Evolutionary conservation across 37 sponge, comb jelly and placozoan species (phyloP), one percentile per base, ranked within the genome.

Genomic region (Oscarella lobularis): DNA sequence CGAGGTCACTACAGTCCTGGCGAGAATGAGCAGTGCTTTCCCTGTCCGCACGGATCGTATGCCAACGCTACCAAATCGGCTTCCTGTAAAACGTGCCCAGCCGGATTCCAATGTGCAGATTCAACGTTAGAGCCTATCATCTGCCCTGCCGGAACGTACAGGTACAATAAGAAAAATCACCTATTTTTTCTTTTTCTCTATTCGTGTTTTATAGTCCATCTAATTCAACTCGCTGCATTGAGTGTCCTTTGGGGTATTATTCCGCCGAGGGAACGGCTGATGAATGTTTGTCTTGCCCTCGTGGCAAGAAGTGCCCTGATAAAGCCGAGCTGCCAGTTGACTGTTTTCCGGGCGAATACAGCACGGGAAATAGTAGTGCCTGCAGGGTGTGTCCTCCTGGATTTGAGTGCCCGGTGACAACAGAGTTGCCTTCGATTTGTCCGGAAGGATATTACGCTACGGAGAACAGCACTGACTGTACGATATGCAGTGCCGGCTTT

Each of bases 231-330:
- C 9, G 14, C 60, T 48, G 60, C 20, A 48, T 20, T 48, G 38
- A 68, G 40, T 81, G 81, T 31, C 39, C 81, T 27, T 67, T 41
- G 9, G 81, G 81, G 35, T 9, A 77, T 20, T 76, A 66, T 68
- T 78, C 72, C 27, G 6, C 71, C 33, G 31, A 4, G 6, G 29
- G 29, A 4, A 14, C 29, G 29, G 71, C 31, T 68, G 31, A 14
- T 68, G 55, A 79, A 38, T 67, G 80, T 31, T 41, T 39, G 29
- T 67, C 80, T 2, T 79, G 81, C 60, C 81, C 81, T 5, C 35
- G 35, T 4, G 71, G 71, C 6, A 4, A 5, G 4, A 20, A 4
- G 33, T 68, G 71, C 33, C 71, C 31, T 5, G 71, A 68, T 20
- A 5, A 35, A 4, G 6, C 29, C 31, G 31, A 4, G 33, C 71